These are phyloP conservation scores for Propsilocerus akamusi DNA, from an alignment of 1,140 invertebrate genomes.

Conservation along the genomic window DNA sequence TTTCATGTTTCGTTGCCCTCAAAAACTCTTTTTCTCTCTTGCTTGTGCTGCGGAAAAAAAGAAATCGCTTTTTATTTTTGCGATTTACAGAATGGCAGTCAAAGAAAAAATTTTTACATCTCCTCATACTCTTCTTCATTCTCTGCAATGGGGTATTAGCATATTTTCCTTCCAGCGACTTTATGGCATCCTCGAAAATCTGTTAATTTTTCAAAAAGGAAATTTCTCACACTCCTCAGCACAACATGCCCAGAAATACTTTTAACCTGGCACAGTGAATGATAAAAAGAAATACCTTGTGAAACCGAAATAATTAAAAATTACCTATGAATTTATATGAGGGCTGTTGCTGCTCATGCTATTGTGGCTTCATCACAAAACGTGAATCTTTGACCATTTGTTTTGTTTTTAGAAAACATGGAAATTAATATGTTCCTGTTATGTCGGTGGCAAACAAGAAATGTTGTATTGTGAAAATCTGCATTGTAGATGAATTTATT, in stretches of 20 bases:
- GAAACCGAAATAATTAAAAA: constrained; percentile 4
- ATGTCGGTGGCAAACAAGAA: too few species aligned
- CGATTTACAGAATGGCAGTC: background rate
- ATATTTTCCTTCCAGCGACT: background rate
- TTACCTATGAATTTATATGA: constrained; percentile 1
- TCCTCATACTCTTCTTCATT: too few species aligned
- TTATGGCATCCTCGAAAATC: background rate
- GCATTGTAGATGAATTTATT: background rate
- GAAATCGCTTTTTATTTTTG: background rate
- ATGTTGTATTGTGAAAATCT: background rate
- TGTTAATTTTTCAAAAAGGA: too few species aligned
- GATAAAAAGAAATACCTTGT: too few species aligned
- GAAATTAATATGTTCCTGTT: background rate
- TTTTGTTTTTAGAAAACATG: background rate
- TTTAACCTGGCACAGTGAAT: too few species aligned
- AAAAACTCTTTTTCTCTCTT: too few species aligned
- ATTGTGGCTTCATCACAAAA: too few species aligned
- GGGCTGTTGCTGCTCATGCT: background rate
- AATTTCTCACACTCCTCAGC: too few species aligned
- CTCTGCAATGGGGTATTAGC: background rate
- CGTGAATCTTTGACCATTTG: background rate
- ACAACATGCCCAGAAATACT: too few species aligned
- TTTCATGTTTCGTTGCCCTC: too few species aligned
- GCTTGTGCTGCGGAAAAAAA: too few species aligned
- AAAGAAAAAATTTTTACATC: background rate